Evolutionary conservation across 2,888 invertebrate genomes (phyloP), one percentile per base, ranked within the genome.

Genomic region (Eupithecia inturbata): DNA sequence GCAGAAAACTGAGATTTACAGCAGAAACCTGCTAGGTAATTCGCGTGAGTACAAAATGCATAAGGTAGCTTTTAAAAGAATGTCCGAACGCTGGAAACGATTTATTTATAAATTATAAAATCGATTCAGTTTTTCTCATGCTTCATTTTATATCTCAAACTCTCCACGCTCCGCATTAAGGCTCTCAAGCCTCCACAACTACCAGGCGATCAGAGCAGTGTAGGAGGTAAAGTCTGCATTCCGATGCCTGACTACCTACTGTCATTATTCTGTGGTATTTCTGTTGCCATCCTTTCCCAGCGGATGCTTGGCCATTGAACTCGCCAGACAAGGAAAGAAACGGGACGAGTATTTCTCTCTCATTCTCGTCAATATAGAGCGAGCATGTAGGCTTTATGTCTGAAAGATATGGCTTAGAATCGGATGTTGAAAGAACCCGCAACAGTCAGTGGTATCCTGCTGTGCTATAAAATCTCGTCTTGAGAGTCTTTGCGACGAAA

Each of bases 221-320:
- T n/a, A 88, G 86, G 78, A 89, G 85, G 80, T 85, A 78, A 22
- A 53, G 76, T 39, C 82, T 80, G 83, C 90, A 93, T 93, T 91
- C 92, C 92, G 57, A 71, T 70, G 67, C 53, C 64, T 31, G 28
- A 16, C 39, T n/a, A 41, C 67, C n/a, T 31, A 73, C 67, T 70
- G 33, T 63, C 3, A 26, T 26, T 68, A 39, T 16, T 75, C 74
- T 69, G 82, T 76, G 78, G 81, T 80, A 1, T 62, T n/a, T 33
- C 75, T 77, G 83, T 80, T 83, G 85, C 85, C 82, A 85, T 87
- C 87, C 86, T 88, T 87, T 83, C 82, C 84, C 73, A 78, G 82
- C 87, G 85, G 88, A 89, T 87, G 85, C 83, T 82, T 87, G 91
- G 90, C 89, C 90, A 89, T 86, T 87, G 91, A 90, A 87, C 87